Conservation (phyloP, 1,140 invertebrate genomes). For the Eciton burchellii region DNA sequence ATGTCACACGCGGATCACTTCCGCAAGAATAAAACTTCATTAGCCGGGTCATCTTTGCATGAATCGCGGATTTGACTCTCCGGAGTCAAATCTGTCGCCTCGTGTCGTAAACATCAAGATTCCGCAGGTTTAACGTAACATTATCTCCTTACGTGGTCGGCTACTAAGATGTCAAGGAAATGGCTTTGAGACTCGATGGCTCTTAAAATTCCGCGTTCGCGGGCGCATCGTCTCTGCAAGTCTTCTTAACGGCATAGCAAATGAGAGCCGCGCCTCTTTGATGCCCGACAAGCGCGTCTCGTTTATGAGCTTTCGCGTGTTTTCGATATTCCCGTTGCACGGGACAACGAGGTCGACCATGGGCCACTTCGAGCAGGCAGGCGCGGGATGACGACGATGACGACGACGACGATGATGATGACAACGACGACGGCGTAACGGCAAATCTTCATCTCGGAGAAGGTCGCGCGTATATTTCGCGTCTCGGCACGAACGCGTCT, state of each 20-base stretch:
- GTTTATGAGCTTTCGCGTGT: slow-evolving; percentile 35
- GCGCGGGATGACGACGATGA: neutral
- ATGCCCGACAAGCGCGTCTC: slow-evolving; percentile 17
- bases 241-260: slow-evolving; percentile 37
- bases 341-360: slow-evolving; percentile 37
- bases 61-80: no score
- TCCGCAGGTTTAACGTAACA: neutral
- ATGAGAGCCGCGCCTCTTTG: slow-evolving; percentile 23
- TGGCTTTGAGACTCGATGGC: neutral
- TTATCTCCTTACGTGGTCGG: slow-evolving; percentile 1
- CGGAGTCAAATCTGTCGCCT: no score
- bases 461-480: slow-evolving; percentile 10
- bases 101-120: no score
- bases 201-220: neutral
- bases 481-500: neutral
- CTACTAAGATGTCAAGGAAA: neutral
- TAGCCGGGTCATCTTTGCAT: no score
- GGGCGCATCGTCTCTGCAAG: neutral
- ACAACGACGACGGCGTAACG: slow-evolving; percentile 12
- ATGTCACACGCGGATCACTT: no score
- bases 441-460: slow-evolving; percentile 29
- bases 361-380: slow-evolving; percentile 34
- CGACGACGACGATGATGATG: slow-evolving; percentile 1
- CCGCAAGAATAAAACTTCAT: no score
- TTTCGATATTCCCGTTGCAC: slow-evolving; percentile 58